Conservation (phyloP, 1,140 invertebrate species). For the Drosophila parvula region DNA sequence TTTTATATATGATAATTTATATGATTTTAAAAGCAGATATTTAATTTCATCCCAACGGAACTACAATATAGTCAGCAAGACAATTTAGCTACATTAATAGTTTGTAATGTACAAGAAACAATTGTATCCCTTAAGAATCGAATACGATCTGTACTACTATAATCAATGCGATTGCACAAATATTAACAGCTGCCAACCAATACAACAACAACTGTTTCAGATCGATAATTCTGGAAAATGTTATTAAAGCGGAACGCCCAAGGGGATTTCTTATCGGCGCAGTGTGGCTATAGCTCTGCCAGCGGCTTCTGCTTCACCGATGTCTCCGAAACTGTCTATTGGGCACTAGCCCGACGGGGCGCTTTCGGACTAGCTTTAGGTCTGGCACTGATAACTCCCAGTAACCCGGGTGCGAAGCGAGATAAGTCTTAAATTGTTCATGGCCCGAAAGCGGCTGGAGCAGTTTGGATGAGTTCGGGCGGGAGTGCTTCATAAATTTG, state of each 20-base stretch:
- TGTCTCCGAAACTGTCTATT: slow-evolving; percentile 15
- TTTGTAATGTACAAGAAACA: not conserved
- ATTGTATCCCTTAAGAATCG: too few species aligned
- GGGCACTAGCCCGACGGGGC: not conserved
- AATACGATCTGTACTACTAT: slow-evolving; percentile 1
- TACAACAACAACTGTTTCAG: not conserved
- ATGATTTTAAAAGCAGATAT: too few species aligned
- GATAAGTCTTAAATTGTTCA: slow-evolving; percentile 70
- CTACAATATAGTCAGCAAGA: too few species aligned
- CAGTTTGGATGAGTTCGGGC: slow-evolving; percentile 31
- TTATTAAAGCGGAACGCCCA: slow-evolving; percentile 29
- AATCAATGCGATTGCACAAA: slow-evolving; percentile 9
- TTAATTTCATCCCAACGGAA: too few species aligned
- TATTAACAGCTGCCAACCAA: not conserved
- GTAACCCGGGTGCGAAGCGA: slow-evolving; percentile 61
- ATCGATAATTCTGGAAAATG: slow-evolving; percentile 13
- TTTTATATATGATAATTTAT: too few species aligned
- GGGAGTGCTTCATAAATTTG: slow-evolving; percentile 29
- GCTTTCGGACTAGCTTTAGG: slow-evolving; percentile 40
- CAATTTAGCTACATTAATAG: too few species aligned
- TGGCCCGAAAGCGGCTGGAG: slow-evolving; percentile 16
- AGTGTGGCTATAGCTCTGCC: not conserved
- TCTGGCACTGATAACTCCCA: slow-evolving; percentile 68
- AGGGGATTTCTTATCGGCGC: slow-evolving; percentile 58
- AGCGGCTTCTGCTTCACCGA: slow-evolving; percentile 4